A percentile compares a stretch with the other conserved stretches of the same genome.
phyloP scores from a whole-genome alignment of 2,113 vertebrate genomes.

The Lamprologus ornatipinnis region DNA sequence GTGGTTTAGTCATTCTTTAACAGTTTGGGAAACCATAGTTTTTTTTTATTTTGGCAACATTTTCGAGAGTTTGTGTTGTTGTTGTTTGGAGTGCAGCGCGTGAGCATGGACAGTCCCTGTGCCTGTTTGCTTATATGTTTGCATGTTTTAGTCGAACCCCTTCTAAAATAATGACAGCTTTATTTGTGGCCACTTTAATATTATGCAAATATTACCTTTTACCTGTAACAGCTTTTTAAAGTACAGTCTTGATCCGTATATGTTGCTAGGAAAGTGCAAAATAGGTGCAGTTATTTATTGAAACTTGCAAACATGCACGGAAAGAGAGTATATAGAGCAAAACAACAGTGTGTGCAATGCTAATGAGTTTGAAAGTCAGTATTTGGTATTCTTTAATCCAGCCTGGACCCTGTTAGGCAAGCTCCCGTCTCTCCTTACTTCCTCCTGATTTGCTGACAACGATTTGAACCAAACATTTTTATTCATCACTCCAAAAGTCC shows the following conservation, averaged over 20 bases:
- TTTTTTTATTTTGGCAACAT: background rate
- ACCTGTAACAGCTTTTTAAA: background rate
- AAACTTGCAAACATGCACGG: background rate
- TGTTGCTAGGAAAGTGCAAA: background rate
- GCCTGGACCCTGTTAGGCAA: background rate
- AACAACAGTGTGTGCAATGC: background rate
- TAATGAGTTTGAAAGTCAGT: background rate
- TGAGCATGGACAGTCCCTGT: background rate
- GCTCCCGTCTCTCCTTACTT: background rate
- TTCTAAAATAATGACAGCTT: background rate
- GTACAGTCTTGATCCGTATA: background rate
- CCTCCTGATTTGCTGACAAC: fast-evolving
- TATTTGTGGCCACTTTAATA: background rate
- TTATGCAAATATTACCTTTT: background rate
- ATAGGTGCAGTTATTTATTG: fast-evolving
- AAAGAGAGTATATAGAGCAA: background rate
- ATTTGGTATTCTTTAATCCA: background rate
- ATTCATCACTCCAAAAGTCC: background rate
- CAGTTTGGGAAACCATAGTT: background rate
- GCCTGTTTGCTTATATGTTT: background rate
- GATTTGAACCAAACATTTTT: background rate
- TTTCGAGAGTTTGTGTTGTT: background rate
- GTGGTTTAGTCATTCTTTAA: background rate
- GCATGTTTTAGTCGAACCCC: background rate
- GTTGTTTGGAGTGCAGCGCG: background rate